Evolutionary conservation across 64 coral and sea anemone genomes (phyloP).

Genomic region (Catalaphyllia jardinei): DNA sequence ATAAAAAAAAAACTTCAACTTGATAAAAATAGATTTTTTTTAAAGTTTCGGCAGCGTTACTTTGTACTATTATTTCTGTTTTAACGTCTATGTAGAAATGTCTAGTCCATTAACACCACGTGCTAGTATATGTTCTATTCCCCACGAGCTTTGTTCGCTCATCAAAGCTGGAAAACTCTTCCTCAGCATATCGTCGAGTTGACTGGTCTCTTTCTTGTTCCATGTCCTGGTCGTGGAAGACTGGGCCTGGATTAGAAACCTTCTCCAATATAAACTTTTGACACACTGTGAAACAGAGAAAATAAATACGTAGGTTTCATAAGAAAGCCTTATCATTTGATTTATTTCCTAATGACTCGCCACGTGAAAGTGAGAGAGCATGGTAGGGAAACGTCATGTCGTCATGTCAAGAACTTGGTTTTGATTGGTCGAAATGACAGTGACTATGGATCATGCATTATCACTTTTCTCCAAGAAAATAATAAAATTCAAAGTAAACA

Average conservation of each 20-base stretch:
- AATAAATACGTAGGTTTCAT: background rate
- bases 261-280: constrained; percentile 37
- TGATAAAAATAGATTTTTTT: no score
- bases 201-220: constrained; percentile 1
- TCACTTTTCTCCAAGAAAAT: no score
- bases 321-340: background rate
- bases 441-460: no score
- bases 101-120: constrained; percentile 2
- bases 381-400: no score
- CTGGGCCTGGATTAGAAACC: background rate
- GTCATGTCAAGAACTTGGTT: no score
- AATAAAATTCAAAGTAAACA: no score
- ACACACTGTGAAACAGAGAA: background rate
- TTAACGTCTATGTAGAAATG: background rate
- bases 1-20: no score
- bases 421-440: no score
- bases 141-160: background rate
- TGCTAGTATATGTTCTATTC: background rate
- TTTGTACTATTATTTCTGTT: background rate
- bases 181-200: background rate
- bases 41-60: background rate
- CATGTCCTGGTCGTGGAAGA: background rate
- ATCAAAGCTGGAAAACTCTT: background rate
- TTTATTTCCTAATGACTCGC: no score
- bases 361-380: no score